Evolutionary conservation across 2,113 vertebrate species (phyloP), one percentile per base, ranked within the genome.

Genomic region (Neodon shergylaensis): DNA sequence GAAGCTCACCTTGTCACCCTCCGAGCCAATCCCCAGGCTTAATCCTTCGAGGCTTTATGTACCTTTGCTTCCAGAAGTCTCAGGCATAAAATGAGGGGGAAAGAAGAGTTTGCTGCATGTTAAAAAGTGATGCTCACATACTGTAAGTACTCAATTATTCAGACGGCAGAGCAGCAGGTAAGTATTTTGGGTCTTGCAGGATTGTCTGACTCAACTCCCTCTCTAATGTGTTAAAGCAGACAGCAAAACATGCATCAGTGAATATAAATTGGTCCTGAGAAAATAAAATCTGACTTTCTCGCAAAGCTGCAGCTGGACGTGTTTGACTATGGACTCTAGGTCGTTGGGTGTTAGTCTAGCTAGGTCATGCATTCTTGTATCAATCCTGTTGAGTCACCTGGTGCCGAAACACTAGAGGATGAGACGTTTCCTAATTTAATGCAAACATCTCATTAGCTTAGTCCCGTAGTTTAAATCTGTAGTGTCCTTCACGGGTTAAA

Each of bases 231-330:
- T 89, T 49, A 84, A 66, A 94, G 9, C 49, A 85, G 42, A n/a
- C 72, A 84, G 92, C 4, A 65, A 19, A 19, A 33, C 17, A 21
- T 24, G 89, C 61, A 93, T 39, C 26, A 84, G 81, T 13, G 19
- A 49, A 58, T 24, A 11, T 17, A 42, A 66, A 76, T 90, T 12
- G 87, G 33, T 83, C 65, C 73, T 91, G 90, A 92, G 77, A 63
- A 96, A 68, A 65, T 19, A 85, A 66, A 66, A 85, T 42, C 19
- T 58, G 58, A 70, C 31, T 94, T 85, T 63, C 77, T 83, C 91
- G 28, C 49, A 90, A 92, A 96, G 93, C 28, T 22, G 2, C 26
- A 47, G 7, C 31, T 88, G 54, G 77, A 22, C 39, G 39, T 17
- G 42, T 88, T 74, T 74, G n/a, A 95, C 63, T 42, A 3, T 39